Conservation (phyloP, 2,797 vertebrate species). For the Pelochelys cantorii region DNA sequence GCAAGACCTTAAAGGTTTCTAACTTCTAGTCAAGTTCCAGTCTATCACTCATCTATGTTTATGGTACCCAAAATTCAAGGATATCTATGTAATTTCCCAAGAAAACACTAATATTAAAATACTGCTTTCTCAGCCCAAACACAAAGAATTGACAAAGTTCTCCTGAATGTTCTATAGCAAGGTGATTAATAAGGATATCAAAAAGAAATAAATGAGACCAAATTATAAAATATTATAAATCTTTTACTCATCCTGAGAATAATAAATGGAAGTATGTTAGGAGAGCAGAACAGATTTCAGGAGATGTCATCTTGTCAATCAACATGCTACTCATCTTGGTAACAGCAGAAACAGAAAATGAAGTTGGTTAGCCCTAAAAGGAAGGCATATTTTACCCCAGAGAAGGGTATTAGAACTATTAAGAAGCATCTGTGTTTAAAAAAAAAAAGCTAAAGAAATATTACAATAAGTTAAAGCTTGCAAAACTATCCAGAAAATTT, state of each 20-base stretch:
- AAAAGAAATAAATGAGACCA: constrained; percentile 70
- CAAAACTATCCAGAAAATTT: background rate
- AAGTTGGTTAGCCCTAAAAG: constrained; percentile 3
- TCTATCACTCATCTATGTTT: constrained; percentile 58
- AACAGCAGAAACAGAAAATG: constrained; percentile 57
- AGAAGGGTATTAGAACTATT: background rate
- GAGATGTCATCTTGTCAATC: constrained; percentile 66
- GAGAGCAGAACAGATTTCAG: constrained; percentile 59
- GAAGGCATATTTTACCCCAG: background rate
- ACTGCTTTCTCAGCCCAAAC: constrained; percentile 61
- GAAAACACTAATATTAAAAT: constrained; percentile 63
- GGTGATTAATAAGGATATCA: constrained; percentile 69
- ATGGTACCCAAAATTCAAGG: constrained; percentile 60
- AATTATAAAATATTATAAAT: constrained; percentile 74
- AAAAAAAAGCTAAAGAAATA: background rate
- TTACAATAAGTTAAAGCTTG: background rate
- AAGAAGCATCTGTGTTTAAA: background rate
- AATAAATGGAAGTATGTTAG: constrained; percentile 72
- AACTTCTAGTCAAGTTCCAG: constrained; percentile 1
- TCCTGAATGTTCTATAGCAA: constrained; percentile 64
- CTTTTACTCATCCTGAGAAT: constrained; percentile 70
- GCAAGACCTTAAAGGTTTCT: constrained; percentile 37
- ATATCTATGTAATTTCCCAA: constrained; percentile 60
- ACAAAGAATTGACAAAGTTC: constrained; percentile 64
- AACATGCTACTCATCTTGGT: constrained; percentile 52